Base-by-base conservation (phyloP, 2,888 invertebrate species). In the Rhorus exstirpatorius region DNA sequence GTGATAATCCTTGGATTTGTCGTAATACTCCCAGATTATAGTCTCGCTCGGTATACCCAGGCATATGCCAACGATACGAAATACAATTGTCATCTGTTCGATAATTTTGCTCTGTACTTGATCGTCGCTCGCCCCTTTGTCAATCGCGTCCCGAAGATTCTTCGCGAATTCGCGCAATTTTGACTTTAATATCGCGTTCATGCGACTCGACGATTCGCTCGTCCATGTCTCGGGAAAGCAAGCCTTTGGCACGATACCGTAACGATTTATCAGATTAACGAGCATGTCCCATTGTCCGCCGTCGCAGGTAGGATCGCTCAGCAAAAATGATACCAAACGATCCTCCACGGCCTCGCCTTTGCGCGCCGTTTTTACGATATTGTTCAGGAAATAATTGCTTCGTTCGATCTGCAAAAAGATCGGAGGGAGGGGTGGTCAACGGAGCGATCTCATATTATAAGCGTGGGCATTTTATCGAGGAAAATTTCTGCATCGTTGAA, bases 211-310 rank as follows among this genome's bases (percentile, higher is more conserved):
- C 53, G 95, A 94, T 88, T 97, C 96, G 41, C 96, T 96, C 92
- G 96, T 96, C 93, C 95, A 97, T 0, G 97, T 95, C 90, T 98
- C 98, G 0, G 97, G 97, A 93, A 96, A 98, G 90, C 96, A 96
- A 90, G 96, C 95, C 94, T 98, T 98, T 72, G 98, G 98, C 94
- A 98, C 95, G 70, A 98, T 93, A 12, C 98, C 98, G 90, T 98
- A 96, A 90, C 97, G 97, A 92, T 96, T 97, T 76, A 98, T 95
- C 19, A 98, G 93, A 93, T 98, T 98, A 31, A 96, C 96, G 79
- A 98, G 93, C 98, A 98, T 98, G 91, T 98, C 97, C 98, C 98
- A 98, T 91, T 98, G 98, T 0, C 98, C 98, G 31, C 97, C 97
- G 89, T 98, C 97, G 84, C 95, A 95, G 68, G 96, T 95, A n/a